These are phyloP conservation scores for Azorinus chamasolen DNA, from an alignment of 2,888 invertebrate species.

Conservation along the genomic window DNA sequence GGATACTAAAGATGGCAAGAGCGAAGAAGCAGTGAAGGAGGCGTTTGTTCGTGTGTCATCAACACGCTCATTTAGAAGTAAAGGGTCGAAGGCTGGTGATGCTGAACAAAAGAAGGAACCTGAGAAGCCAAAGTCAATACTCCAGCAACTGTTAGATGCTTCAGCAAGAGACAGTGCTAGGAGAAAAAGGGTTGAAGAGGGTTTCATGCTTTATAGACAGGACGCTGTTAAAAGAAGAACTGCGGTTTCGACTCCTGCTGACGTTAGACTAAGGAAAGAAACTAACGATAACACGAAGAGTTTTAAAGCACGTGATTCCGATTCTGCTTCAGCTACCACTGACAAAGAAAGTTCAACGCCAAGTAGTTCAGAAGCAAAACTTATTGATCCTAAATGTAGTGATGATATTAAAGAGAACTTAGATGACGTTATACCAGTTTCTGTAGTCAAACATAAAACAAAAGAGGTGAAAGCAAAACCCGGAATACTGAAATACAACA, in stretches of 20 bases:
- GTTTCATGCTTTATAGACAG: slow-evolving; percentile 18
- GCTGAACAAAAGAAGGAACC: background rate
- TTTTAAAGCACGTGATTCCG: no score
- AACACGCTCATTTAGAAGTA: background rate
- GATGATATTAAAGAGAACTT: background rate
- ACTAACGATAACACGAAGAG: no score
- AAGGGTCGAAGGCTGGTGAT: background rate
- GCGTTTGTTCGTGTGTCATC: background rate
- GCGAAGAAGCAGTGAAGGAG: slow-evolving; percentile 5
- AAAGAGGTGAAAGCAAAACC: slow-evolving; percentile 22
- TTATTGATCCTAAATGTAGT: background rate
- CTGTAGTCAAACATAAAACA: slow-evolving; percentile 14
- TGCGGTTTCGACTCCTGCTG: background rate
- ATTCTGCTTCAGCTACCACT: no score
- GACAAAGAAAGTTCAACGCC: background rate
- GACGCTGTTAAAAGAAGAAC: background rate
- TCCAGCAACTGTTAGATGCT: slow-evolving; percentile 46
- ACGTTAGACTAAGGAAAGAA: background rate
- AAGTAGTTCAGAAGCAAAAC: background rate
- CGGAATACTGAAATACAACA: slow-evolving; percentile 47
- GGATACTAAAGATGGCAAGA: background rate
- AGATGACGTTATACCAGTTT: slow-evolving; percentile 10
- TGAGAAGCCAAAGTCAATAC: slow-evolving; percentile 42
- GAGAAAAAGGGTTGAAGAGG: slow-evolving; percentile 45
- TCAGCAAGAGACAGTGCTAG: slow-evolving; percentile 36